Conservation (phyloP, 2,113 vertebrate species). For the Brachyhypopomus gauderio region DNA sequence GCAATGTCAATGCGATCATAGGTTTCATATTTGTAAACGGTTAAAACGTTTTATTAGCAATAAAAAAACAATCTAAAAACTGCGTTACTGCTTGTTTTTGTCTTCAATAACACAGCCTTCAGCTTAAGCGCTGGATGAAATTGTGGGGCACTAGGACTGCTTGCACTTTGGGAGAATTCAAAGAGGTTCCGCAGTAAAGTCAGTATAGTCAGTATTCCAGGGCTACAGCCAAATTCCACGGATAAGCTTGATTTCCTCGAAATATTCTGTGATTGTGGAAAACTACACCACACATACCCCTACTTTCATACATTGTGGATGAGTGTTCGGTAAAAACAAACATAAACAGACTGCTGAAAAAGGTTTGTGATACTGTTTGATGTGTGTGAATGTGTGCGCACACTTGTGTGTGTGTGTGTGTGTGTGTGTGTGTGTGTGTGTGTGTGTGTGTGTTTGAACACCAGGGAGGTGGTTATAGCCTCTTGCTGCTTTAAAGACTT, state of each 20-base stretch:
- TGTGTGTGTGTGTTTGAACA: background rate
- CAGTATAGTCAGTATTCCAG: constrained; percentile 49
- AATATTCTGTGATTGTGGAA: constrained; percentile 27
- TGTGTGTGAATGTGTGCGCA: constrained; percentile 19
- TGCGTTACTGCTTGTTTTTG: background rate
- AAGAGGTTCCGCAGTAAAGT: constrained; percentile 17
- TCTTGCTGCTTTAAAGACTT: background rate
- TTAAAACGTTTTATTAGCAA: background rate
- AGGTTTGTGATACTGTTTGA: constrained; percentile 18
- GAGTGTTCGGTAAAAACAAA: background rate
- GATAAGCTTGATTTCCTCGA: constrained; percentile 33
- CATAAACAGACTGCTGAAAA: background rate
- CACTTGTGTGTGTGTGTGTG: background rate
- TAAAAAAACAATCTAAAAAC: background rate
- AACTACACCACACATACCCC: constrained; percentile 10
- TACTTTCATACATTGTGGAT: no score
- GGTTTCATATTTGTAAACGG: no score
- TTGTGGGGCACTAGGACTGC: constrained; percentile 5
- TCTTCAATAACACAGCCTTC: background rate
- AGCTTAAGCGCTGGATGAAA: background rate
- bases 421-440: background rate
- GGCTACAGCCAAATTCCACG: constrained; percentile 24
- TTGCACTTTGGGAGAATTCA: constrained; percentile 21
- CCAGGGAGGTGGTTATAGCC: constrained; percentile 11
- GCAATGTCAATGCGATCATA: no score